A percentile compares a stretch with the other conserved stretches of the same genome.
phyloP scores from a whole-genome alignment of 2,888 invertebrate species.

The Heteropelma amictum region DNA sequence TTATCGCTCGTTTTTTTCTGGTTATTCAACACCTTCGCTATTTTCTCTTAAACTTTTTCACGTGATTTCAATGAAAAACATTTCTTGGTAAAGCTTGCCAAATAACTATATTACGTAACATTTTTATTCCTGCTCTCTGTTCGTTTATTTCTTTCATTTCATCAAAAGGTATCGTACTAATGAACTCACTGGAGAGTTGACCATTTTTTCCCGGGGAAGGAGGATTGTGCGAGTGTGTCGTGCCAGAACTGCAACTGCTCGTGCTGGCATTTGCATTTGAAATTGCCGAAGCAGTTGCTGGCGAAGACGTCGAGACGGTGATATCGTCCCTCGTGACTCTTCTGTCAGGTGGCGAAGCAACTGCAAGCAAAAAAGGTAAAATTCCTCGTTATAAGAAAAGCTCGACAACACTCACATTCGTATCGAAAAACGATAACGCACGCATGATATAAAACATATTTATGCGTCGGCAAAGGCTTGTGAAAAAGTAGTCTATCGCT shows the following conservation, averaged over 20 bases:
- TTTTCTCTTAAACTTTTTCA: too few relatives aligned
- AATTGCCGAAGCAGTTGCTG: conserved; percentile 59
- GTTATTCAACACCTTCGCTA: too few relatives aligned
- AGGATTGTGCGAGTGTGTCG: conserved; percentile 65
- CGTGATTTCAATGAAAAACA: too few relatives aligned
- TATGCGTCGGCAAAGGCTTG: too few relatives aligned
- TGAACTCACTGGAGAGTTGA: conserved; percentile 77
- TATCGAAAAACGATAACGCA: too few relatives aligned
- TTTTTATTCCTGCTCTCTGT: not conserved
- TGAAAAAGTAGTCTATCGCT: too few relatives aligned
- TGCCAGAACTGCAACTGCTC: conserved; percentile 66
- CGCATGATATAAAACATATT: too few relatives aligned
- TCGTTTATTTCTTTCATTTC: not conserved
- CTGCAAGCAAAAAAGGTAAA: conserved; percentile 80
- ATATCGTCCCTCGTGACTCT: conserved; percentile 82
- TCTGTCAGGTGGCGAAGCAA: conserved; percentile 90
- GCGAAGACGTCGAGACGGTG: conserved; percentile 76
- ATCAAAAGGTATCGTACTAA: not conserved
- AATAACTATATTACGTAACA: not conserved
- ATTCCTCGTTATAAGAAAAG: conserved; percentile 13
- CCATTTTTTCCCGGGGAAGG: conserved; percentile 77
- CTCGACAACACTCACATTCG: not conserved
- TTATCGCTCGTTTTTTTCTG: too few relatives aligned
- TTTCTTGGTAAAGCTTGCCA: not conserved
- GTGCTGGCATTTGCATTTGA: conserved; percentile 78